Base-by-base conservation (phyloP, 2,113 vertebrate species). In the Ptychochromis oligacanthus region DNA sequence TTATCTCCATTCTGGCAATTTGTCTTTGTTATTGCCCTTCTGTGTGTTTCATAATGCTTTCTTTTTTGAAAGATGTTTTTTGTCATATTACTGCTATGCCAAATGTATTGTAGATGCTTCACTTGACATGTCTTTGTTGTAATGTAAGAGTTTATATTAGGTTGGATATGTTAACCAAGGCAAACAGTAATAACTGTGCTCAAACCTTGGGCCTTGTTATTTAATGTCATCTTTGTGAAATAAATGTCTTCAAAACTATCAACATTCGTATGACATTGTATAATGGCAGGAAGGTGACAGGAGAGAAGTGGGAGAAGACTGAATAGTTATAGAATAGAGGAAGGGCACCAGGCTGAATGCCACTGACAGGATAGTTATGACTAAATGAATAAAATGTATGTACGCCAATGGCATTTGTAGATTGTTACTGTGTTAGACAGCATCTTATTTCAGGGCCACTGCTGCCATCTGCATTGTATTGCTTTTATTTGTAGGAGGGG, bases 321-420 rank as follows among this genome's bases (percentile, higher is more conserved):
- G 56, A 81, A 80, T 54, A 15, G 57, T 74, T 65, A 28, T 7
- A 14, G 60, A 84, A 62, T 70, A 31, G 26, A 80, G 22, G 24
- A n/a, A 90, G 74, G 76, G 26, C 59, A 46, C 56, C 49, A 70
- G 54, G 46, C 54, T 58, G 36, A 20, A 70, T 84, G 46, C 67
- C 75, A 86, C 58, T 75, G 60, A 60, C 59, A 85, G 77, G 84
- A 81, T 77, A 90, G n/a, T 85, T 77, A 83, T 82, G 82, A 80
- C 64, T 79, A 88, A 84, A 79, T 89, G 54, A 88, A 88, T 84
- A 85, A 83, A 91, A 85, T 83, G 36, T 77, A 22, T 57, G 52
- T 24, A 1, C 26, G 82, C 18, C 62, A 84, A 80, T 7, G 14
- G 52, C 61, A 55, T 77, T 79, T 86, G 79, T n/a, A 79, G 77